These are phyloP conservation scores for Dryas iulia DNA, from an alignment of 1,140 invertebrate species.

Conservation along the genomic window DNA sequence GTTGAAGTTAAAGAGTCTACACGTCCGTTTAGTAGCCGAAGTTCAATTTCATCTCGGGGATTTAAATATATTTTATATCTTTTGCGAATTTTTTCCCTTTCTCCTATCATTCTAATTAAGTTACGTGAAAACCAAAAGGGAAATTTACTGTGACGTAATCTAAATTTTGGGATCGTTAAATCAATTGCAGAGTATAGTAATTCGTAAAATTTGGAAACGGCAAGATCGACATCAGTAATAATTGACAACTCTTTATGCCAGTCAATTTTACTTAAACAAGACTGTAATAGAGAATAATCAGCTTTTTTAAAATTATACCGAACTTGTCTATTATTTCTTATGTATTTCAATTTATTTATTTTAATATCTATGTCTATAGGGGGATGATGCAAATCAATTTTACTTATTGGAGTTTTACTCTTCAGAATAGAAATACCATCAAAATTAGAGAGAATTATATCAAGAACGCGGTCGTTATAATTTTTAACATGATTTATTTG, in stretches of 20 bases:
- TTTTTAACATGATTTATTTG: too few relatives aligned
- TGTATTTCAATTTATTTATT: neutral
- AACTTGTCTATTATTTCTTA: neutral
- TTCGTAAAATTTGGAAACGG: slow-evolving; percentile 31
- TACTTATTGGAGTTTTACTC: too few relatives aligned
- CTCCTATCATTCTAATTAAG: slow-evolving; percentile 22
- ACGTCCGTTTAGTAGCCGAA: too few relatives aligned
- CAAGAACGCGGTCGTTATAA: too few relatives aligned
- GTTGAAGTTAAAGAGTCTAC: too few relatives aligned
- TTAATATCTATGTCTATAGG: slow-evolving; percentile 13
- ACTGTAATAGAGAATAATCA: slow-evolving; percentile 19
- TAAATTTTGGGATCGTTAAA: slow-evolving; percentile 23
- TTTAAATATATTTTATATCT: slow-evolving; percentile 30
- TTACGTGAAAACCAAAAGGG: slow-evolving; percentile 25
- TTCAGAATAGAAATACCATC: too few relatives aligned
- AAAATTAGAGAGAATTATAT: too few relatives aligned
- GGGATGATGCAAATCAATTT: slow-evolving; percentile 31
- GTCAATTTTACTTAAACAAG: slow-evolving; percentile 22
- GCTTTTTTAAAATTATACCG: slow-evolving; percentile 28
- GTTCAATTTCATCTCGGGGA: slow-evolving; percentile 26
- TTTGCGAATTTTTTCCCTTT: slow-evolving; percentile 21
- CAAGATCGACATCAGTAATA: slow-evolving; percentile 22
- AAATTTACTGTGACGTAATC: slow-evolving; percentile 20
- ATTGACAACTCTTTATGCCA: slow-evolving; percentile 18
- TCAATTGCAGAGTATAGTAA: slow-evolving; percentile 21